Conservation (phyloP, 2,113 vertebrate species). For the Dissostichus mawsoni region DNA sequence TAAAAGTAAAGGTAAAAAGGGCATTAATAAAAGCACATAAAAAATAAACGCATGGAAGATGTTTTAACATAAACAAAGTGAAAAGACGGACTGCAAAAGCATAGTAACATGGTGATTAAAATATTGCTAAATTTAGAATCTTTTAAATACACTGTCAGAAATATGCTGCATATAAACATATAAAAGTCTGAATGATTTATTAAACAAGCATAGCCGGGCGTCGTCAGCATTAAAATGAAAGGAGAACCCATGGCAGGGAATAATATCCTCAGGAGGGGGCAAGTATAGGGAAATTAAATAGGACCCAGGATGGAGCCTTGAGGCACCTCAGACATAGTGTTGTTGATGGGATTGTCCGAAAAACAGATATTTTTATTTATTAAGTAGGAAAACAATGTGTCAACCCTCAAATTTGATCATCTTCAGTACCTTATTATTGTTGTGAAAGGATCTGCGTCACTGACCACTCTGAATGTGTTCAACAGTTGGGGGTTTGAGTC, state of each 20-base stretch:
- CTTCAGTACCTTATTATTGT: not conserved
- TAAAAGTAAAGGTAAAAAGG: not conserved
- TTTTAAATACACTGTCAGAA: no score
- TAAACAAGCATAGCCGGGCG: not conserved
- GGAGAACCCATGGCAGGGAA: not conserved
- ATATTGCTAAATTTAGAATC: no score
- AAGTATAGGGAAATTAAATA: not conserved
- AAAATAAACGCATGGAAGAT: not conserved
- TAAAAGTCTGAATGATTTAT: no score
- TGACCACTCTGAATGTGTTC: not conserved
- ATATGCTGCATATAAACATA: no score
- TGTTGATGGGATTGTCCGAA: accelerated
- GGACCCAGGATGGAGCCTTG: not conserved
- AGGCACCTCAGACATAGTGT: not conserved
- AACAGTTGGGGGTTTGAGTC: conserved; percentile 75
- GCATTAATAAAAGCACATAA: no score
- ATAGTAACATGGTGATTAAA: no score
- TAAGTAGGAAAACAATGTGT: not conserved
- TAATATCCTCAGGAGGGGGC: not conserved
- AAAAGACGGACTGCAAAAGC: no score
- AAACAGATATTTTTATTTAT: not conserved
- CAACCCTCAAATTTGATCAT: not conserved
- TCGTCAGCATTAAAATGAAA: not conserved
- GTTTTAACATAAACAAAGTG: not conserved
- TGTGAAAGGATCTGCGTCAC: not conserved